Percentiles rank a stretch among this genome's conserved stretches.
phyloP scores from a whole-genome alignment of 2,888 invertebrate species.

The Hecatera dysodea region DNA sequence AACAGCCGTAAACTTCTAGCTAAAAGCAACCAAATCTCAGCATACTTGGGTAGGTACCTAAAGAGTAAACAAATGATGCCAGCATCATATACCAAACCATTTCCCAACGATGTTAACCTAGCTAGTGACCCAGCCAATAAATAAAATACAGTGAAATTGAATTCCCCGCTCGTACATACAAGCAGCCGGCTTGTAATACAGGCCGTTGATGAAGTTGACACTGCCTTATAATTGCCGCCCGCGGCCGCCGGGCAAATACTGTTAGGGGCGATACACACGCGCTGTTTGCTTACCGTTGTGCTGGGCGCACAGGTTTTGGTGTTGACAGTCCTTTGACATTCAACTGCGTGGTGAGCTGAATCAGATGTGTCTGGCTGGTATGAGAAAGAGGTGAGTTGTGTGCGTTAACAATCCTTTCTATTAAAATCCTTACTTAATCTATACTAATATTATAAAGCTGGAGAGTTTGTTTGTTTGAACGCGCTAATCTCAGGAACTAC shows the following conservation, averaged over 20 bases:
- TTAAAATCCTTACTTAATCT: too few relatives aligned
- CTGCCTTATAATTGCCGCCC: constrained; percentile 30
- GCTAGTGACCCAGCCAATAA: neutral
- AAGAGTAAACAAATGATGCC: too few relatives aligned
- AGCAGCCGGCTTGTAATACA: neutral
- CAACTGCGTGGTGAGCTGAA: neutral
- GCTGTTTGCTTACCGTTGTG: neutral
- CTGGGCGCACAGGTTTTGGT: constrained; percentile 12
- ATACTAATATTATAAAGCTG: too few relatives aligned
- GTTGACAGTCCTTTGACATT: constrained; percentile 1
- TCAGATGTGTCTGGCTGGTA: too few relatives aligned
- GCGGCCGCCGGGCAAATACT: constrained; percentile 17
- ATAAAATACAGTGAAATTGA: neutral
- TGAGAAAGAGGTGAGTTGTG: too few relatives aligned
- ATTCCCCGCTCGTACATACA: neutral
- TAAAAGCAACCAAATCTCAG: too few relatives aligned
- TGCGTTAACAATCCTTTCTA: too few relatives aligned
- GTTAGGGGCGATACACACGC: constrained; percentile 16
- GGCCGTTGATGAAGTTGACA: constrained; percentile 50
- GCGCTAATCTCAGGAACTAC: too few relatives aligned
- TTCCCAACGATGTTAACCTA: neutral
- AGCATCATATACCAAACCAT: neutral
- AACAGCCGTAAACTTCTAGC: too few relatives aligned
- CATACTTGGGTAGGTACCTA: too few relatives aligned
- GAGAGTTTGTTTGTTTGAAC: too few relatives aligned